Evolutionary conservation across 1,140 invertebrate species (phyloP), one percentile per base, ranked within the genome.

Genomic region (Spodoptera frugiperda): DNA sequence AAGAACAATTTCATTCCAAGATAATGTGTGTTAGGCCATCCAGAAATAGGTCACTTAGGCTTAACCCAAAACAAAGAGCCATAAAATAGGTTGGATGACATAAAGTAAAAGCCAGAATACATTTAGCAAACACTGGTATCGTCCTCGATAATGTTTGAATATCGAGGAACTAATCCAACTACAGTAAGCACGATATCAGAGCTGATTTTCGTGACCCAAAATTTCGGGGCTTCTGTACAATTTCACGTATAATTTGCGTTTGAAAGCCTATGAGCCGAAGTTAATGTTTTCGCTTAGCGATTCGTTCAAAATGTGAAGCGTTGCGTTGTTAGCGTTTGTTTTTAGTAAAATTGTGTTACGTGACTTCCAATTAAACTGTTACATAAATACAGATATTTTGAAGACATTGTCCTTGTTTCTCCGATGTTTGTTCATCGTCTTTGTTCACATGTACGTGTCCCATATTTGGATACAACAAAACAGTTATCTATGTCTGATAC

Each of bases 241-340:
- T 91, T 91, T 92, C 85, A 90, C 89, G 88, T 88, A 85, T 88
- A 91, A 91, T 91, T 92, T 92, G 81, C 87, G 86, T 84, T 84
- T 84, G 87, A 90, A 88, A 91, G 89, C 88, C 82, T 89, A 89
- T 93, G 89, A 91, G 87, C 87, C 89, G 84, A 84, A 82, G 84
- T 87, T 89, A 91, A 91, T 91, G 89, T 91, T 93, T 91, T 91
- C 87, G 86, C 91, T 92, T 88, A 92, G 89, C 89, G 85, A 90
- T 87, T 89, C 88, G 82, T 89, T 89, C 82, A 88, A 51, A 91
- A 85, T 59, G 17, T 82, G 79, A 90, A 86, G 87, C 85, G 83
- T 78, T 80, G 46, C 79, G 86, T 39, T 39, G 33, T 39, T 39
- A 39, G 33, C 82, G 83, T 84, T 85, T 88, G 83, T 87, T 90